Base-by-base conservation (phyloP, 2,888 invertebrate genomes). In the Platerodrilus igneus region DNA sequence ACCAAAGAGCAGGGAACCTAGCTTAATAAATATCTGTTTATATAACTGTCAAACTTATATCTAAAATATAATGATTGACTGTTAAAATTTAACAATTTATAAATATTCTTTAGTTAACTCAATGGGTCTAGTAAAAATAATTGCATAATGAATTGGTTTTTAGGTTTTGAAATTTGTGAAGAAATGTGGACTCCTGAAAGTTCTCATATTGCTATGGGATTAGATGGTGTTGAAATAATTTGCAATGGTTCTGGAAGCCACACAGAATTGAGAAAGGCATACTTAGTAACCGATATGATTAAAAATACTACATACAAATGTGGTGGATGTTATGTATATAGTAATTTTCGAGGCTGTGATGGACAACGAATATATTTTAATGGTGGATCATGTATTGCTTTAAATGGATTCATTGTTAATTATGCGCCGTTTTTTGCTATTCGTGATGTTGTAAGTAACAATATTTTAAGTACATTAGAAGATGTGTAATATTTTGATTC, bases 261-360 rank as follows among this genome's bases (percentile, higher is more conserved):
- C 62, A 94, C 92, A 74, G 87, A 96, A 64, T 73, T 99, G 7
- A 77, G 96, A 0, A 99, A 99, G 67, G 88, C 92, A 0, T 83
- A 90, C 62, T 79, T 88, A 2, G 83, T 91, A 6, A 83, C 88
- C 11, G 94, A 96, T 65, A 73, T 97, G 16, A 84, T 99, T 2
- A 88, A 88, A 62, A 87, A 85, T 48, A 93, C 95, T 0, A 91
- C 93, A 0, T 83, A 82, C 54, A 96, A 95, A 72, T 84, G 86
- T 44, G 97, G 97, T 0, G 96, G 97, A 2, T 89, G 94, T 39
- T 99, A 99, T 69, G 68, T 97, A 58, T 97, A 90, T 66, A 86
- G 90, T 55, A 99, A 99, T 69, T 72, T 93, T 43, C 77, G 96
- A 37, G 99, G 99, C 1, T 97, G 99, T 68, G 99, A 99, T 67